Evolutionary conservation across 2,113 vertebrate species (phyloP).

Genomic region (Prochilodus magdalenae): DNA sequence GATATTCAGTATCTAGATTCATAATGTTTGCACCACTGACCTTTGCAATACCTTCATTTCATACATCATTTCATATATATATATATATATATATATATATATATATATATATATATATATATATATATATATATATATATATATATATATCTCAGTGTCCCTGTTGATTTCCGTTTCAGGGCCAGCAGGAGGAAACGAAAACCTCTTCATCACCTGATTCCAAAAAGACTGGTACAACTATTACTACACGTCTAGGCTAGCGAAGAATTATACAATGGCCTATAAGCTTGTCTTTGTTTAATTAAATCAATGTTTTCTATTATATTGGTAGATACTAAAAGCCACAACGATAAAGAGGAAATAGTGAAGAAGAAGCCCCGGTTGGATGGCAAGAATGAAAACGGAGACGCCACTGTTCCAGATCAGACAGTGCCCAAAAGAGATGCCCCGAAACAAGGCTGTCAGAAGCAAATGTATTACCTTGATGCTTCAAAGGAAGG

Average conservation of each 20-base stretch:
- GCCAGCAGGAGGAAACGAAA: slow-evolving; percentile 5
- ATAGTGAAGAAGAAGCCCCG: slow-evolving; percentile 32
- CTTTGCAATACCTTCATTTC: neutral
- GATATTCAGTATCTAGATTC: too few relatives aligned
- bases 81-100: too few relatives aligned
- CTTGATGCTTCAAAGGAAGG: slow-evolving; percentile 92
- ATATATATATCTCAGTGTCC: neutral
- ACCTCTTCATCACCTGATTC: neutral
- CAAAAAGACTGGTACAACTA: slow-evolving; percentile 18
- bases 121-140: too few relatives aligned
- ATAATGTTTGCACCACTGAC: neutral
- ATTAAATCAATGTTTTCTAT: neutral
- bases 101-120: too few relatives aligned
- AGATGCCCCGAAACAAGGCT: slow-evolving; percentile 29
- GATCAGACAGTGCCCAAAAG: slow-evolving; percentile 12
- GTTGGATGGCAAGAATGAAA: neutral
- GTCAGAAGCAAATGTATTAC: slow-evolving; percentile 69
- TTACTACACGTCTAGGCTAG: neutral
- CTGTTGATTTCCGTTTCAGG: neutral
- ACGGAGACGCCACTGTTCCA: neutral
- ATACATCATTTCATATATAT: too few relatives aligned
- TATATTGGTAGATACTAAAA: neutral
- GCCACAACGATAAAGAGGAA: neutral
- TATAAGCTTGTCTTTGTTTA: too few relatives aligned
- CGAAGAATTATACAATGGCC: neutral